Base-by-base conservation (phyloP, 2,113 vertebrate genomes). In the Fukomys damarensis region DNA sequence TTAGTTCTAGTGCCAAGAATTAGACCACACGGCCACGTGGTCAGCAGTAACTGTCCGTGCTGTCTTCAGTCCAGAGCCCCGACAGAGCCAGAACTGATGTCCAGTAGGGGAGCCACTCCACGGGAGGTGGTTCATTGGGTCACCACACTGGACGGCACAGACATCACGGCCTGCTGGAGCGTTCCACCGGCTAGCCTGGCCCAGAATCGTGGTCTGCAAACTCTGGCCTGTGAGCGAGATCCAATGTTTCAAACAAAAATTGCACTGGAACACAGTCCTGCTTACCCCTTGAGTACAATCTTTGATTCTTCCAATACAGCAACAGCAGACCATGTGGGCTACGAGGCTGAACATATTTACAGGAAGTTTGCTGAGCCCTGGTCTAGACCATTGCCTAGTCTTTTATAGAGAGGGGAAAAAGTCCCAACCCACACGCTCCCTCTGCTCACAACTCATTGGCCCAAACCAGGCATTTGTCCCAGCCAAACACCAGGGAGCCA, bases 181-280 rank as follows among this genome's bases (percentile, higher is more conserved):
- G 14, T 83, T 63, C 63, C 81, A 1, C 19, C 93, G 93, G 35
- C 19, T 3, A 38, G 35, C 41, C 7, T 68, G 61, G 17, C 82
- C 81, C 59, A 72, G 52, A 81, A 72, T 0, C 65, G 7, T 12
- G 24, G 13, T 82, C 26, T 74, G 35, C 43, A 89, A 93, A 61
- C 87, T 43, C 24, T 17, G 7, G 13, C 68, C 77, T 26, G 0
- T 24, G 20, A n/a, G 32, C n/a, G 56, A 83, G 80, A 92, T 54
- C 38, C 79, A 70, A 58, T 76, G 43, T 76, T 89, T 41, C 66
- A 74, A 97, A 95, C 74, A 92, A 95, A 89, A 84, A 28, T 83
- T 68, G 70, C 80, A 81, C 46, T 70, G 70, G 59, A 81, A 91
- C 17, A 38, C 17, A 54, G 12, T n/a, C 16, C 26, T 3, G 1